Conservation (phyloP, 2,888 invertebrate genomes). For the Caenorhabditis afra region DNA sequence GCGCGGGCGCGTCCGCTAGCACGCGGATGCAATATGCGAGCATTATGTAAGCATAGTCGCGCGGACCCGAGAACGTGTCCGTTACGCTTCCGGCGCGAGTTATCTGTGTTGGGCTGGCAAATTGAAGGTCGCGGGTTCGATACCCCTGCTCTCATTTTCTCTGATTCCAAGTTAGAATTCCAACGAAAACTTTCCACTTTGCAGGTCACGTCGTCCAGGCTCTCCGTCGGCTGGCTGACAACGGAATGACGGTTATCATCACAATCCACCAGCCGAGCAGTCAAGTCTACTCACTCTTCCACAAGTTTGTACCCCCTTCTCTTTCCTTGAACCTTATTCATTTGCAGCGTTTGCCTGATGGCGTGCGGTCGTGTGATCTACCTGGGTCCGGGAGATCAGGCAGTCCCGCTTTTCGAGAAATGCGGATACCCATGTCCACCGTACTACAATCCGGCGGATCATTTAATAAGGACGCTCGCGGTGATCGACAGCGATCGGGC, state of each 20-base stretch:
- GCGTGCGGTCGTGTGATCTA: slow-evolving; percentile 91
- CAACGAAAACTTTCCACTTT: too few relatives aligned
- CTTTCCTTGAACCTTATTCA: too few relatives aligned
- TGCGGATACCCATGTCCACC: slow-evolving; percentile 79
- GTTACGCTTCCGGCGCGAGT: too few relatives aligned
- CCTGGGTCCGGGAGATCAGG: slow-evolving; percentile 88
- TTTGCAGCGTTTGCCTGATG: slow-evolving; percentile 85
- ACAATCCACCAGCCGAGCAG: slow-evolving; percentile 97
- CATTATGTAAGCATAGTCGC: too few relatives aligned
- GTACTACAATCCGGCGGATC: slow-evolving; percentile 81
- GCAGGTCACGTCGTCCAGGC: slow-evolving; percentile 69
- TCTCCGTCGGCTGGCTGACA: slow-evolving; percentile 66
- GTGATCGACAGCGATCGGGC: slow-evolving; percentile 66
- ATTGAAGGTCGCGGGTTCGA: too few relatives aligned
- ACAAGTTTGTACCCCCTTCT: slow-evolving; percentile 82
- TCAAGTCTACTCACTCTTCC: slow-evolving; percentile 90
- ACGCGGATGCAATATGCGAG: too few relatives aligned
- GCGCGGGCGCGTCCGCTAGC: too few relatives aligned
- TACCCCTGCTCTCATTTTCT: too few relatives aligned
- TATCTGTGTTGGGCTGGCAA: too few relatives aligned
- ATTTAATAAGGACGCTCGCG: slow-evolving; percentile 80
- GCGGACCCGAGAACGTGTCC: too few relatives aligned
- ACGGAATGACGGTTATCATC: slow-evolving; percentile 91
- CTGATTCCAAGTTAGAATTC: too few relatives aligned
- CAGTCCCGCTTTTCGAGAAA: slow-evolving; percentile 86